Base-by-base conservation (phyloP, 2,797 vertebrate genomes). In the Aythya fuligula region DNA sequence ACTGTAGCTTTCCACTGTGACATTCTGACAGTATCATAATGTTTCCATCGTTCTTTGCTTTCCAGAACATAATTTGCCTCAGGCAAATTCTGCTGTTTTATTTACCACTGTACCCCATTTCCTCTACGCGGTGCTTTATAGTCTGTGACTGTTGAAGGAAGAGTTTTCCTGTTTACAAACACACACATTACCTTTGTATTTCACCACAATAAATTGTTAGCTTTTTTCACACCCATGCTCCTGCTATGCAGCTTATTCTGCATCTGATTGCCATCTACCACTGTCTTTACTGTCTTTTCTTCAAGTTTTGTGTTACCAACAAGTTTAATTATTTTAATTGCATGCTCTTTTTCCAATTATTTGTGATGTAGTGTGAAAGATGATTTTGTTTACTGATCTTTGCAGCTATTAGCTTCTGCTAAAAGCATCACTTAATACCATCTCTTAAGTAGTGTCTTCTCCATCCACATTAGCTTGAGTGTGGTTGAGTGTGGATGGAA, bases 121-220 rank as follows among this genome's bases (percentile, higher is more conserved):
- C 86, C 72, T 93, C 70, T 70, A 24, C 27, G 90, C 21, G 13
- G 72, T 92, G 75, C 93, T 90, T 82, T 94, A 62, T 83, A 87
- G 88, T 47, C 34, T 92, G 61, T 92, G 92, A 45, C 90, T 95
- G 90, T 84, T 78, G 80, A 78, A 85, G 84, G 84, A 91, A 88
- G 73, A 85, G 38, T 65, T 85, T 93, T 95, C 81, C 75, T 96
- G 95, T 95, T 94, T 95, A 89, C 93, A 94, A 89, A 95, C 75
- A 93, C 69, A 61, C 41, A 90, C 82, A 90, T 45, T 96, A 62
- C 83, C 76, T 41, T 41, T 92, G 30, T 89, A 34, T 89, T 96
- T 87, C 86, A 93, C n/a, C 69, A 72, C 81, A 75, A 49, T 91
- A 90, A 90, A 87, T 91, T 77, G 61, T 74, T 83, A 41, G 16